Evolutionary conservation across 2,797 vertebrate genomes (phyloP).

Genomic region (Hephaestus fuliginosus): DNA sequence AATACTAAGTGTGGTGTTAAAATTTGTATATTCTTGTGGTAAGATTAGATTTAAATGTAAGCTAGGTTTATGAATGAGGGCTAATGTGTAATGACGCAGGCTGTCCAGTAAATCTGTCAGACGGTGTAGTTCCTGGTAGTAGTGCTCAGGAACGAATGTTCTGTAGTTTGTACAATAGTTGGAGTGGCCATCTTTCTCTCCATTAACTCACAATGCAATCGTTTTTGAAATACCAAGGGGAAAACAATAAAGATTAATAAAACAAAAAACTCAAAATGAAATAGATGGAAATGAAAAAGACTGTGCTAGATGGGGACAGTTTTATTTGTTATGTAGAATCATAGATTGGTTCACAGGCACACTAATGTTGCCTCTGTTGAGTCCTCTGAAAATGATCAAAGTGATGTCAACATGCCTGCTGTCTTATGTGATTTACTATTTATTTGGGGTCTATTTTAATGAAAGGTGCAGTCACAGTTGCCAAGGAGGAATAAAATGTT

Average conservation of each 20-base stretch:
- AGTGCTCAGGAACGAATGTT: constrained; percentile 24
- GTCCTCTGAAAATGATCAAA: constrained; percentile 31
- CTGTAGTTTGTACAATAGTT: constrained; percentile 25
- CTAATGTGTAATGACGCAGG: constrained; percentile 14
- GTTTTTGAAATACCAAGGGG: neutral
- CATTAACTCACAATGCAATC: constrained; percentile 8
- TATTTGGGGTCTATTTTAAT: constrained; percentile 54
- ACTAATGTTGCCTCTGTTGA: constrained; percentile 13
- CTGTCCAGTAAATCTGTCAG: constrained; percentile 18
- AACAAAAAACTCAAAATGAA: neutral
- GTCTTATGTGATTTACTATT: constrained; percentile 55
- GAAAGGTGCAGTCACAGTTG: constrained; percentile 51
- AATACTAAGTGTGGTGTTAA: constrained; percentile 5
- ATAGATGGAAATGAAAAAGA: neutral
- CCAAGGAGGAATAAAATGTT: constrained; percentile 44
- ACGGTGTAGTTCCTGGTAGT: constrained; percentile 35
- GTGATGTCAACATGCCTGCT: constrained; percentile 33
- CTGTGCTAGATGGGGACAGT: constrained; percentile 41
- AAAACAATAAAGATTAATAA: neutral
- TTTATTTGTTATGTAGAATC: constrained; percentile 39
- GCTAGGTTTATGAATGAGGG: constrained; percentile 32
- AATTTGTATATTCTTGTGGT: neutral
- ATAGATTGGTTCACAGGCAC: constrained; percentile 22
- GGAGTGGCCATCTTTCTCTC: constrained; percentile 22
- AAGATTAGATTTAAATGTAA: constrained; percentile 14